Percentiles rank a stretch among this genome's conserved stretches.
Conservation (phyloP, 2,888 invertebrate genomes). For the Spodoptera littoralis region DNA sequence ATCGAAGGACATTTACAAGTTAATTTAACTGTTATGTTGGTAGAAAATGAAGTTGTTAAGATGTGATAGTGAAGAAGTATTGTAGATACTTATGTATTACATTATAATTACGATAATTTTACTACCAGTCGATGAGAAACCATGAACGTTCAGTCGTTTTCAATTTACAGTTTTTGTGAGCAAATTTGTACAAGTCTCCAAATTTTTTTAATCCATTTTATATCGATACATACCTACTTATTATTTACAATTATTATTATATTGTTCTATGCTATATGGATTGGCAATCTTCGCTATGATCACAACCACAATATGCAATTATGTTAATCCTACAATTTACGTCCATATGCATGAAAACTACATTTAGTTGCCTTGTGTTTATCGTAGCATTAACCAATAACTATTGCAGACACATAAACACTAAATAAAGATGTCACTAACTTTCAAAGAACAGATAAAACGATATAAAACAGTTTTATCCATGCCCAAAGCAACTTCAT, state of each 20-base stretch:
- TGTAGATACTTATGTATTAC: conserved; percentile 46
- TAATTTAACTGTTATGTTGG: conserved; percentile 30
- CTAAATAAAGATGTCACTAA: too few relatives aligned
- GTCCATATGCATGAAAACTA: conserved; percentile 59
- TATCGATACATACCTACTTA: conserved; percentile 77
- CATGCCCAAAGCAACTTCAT: too few relatives aligned
- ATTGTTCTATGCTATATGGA: conserved; percentile 77
- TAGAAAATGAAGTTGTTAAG: conserved; percentile 21
- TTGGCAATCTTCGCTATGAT: conserved; percentile 86
- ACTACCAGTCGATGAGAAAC: conserved; percentile 86
- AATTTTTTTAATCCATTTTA: conserved; percentile 71
- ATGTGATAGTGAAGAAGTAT: conserved; percentile 37
- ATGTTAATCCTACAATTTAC: conserved; percentile 63
- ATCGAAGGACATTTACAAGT: conserved; percentile 67
- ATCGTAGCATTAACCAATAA: conserved; percentile 46
- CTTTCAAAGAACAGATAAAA: too few relatives aligned
- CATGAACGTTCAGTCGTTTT: conserved; percentile 86
- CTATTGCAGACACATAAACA: too few relatives aligned
- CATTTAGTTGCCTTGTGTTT: conserved; percentile 40
- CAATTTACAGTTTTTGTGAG: conserved; percentile 84
- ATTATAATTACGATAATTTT: conserved; percentile 66
- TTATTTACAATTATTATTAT: conserved; percentile 77
- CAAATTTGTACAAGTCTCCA: conserved; percentile 88
- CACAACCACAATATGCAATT: conserved; percentile 87
- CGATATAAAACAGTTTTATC: too few relatives aligned